These are phyloP conservation scores for Pollicipes pollicipes DNA, from an alignment of 1,140 invertebrate species.

Conservation along the genomic window DNA sequence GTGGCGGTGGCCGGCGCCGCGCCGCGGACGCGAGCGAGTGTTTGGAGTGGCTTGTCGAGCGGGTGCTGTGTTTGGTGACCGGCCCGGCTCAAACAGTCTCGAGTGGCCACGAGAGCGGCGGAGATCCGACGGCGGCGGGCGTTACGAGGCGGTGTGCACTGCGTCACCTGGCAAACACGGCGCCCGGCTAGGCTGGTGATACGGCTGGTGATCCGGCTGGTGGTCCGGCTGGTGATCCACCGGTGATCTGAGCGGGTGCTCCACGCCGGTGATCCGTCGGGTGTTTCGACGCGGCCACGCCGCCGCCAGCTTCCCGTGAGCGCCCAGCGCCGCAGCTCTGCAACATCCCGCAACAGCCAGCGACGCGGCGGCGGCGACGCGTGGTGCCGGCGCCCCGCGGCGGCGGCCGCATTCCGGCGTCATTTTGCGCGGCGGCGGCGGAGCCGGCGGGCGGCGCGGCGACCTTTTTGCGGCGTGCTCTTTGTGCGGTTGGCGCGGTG, in stretches of 20 bases:
- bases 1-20: too few relatives aligned
- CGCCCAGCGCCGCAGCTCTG: neutral
- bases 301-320: neutral
- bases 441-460: too few relatives aligned
- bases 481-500: too few relatives aligned
- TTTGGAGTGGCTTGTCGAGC: neutral
- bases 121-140: too few relatives aligned
- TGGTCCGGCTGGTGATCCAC: too few relatives aligned
- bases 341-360: neutral
- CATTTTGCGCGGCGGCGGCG: neutral
- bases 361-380: too few relatives aligned
- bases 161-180: neutral
- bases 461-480: neutral
- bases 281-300: too few relatives aligned
- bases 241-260: too few relatives aligned
- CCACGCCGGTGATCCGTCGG: too few relatives aligned
- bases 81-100: neutral
- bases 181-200: neutral
- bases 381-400: too few relatives aligned
- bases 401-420: neutral
- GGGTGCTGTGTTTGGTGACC: too few relatives aligned
- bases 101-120: neutral
- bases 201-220: neutral
- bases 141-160: neutral
- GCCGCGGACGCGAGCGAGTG: too few relatives aligned